Percentiles rank a stretch among this genome's conserved stretches.
Evolutionary conservation across 2,113 vertebrate species (phyloP).

Genomic region (Rhizomys pruinosus): DNA sequence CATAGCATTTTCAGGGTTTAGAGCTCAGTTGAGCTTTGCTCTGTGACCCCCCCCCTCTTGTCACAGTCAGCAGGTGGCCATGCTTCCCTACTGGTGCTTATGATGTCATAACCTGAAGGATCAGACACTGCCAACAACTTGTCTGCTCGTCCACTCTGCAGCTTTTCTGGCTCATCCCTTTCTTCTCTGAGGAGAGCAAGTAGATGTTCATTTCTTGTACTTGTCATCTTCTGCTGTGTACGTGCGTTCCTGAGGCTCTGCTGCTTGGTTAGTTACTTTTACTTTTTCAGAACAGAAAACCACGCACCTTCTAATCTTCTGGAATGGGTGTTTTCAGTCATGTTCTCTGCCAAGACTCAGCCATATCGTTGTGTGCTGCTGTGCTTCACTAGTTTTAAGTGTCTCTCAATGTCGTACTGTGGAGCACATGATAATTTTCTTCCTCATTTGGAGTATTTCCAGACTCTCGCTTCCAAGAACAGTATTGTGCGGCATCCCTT

Average conservation of each 20-base stretch:
- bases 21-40: neutral
- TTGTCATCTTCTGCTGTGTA: too few species aligned
- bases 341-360: slow-evolving; percentile 4
- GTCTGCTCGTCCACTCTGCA: neutral
- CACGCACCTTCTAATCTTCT: neutral
- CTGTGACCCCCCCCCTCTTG: neutral
- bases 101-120: neutral
- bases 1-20: neutral
- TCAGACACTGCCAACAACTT: neutral
- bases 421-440: slow-evolving; percentile 29
- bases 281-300: slow-evolving; percentile 42
- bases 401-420: slow-evolving; percentile 21
- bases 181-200: neutral
- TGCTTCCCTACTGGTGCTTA: neutral
- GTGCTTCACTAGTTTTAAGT: slow-evolving; percentile 30
- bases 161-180: neutral
- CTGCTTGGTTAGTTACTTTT: slow-evolving; percentile 50
- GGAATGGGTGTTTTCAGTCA: neutral
- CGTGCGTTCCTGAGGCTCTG: neutral
- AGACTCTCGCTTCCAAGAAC: slow-evolving; percentile 37
- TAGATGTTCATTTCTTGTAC: slow-evolving; percentile 4
- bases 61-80: neutral
- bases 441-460: slow-evolving; percentile 38
- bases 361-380: neutral
- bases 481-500: slow-evolving; percentile 13